Base-by-base conservation (phyloP, 2,797 vertebrate species). In the Sebastes trivittatus region DNA sequence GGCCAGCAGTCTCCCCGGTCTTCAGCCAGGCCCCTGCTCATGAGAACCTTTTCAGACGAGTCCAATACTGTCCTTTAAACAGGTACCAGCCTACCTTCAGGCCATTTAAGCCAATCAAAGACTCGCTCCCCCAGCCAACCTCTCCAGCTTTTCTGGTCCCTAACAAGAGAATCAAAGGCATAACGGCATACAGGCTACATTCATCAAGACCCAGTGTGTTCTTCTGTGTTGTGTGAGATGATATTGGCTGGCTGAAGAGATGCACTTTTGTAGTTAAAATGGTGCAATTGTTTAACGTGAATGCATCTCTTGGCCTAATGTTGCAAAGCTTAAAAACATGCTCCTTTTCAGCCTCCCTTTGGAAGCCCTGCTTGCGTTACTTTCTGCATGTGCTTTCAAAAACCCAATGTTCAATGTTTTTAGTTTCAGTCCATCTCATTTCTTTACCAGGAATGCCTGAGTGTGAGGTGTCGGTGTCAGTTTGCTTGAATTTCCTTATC, bases 21-120 rank as follows among this genome's bases (percentile, higher is more conserved):
- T 94, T 97, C 97, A 95, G 95, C 97, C 97, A 97, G 96, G 96
- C 98, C 97, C 90, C 98, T 99, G 93, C 98, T 99, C 97, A 98
- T 98, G 97, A 97, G 97, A 98, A 98, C 97, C 34, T 99, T 99
- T 97, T 99, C 98, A 97, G 97, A 98, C 87, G 98, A 98, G 89
- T 98, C 98, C 97, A 97, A 96, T 98, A 93, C 95, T 93, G 91
- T 97, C 93, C 93, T 96, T 90, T 99, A 96, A 96, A 97, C 98
- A 99, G 98, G 98, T 99, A 99, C 96, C 95, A 91, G 93, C 85
- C 88, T 73, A 88, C 75, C 78, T 80, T 76, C 82, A 71, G 92
- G 87, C 62, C 78, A 30, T 82, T 73, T 86, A 92, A 94, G 82
- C 91, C 88, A 94, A 94, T 92, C 87, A 90, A 75, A 91, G 81